Base-by-base conservation (phyloP, 1,140 invertebrate genomes). In the Heliconius congener region DNA sequence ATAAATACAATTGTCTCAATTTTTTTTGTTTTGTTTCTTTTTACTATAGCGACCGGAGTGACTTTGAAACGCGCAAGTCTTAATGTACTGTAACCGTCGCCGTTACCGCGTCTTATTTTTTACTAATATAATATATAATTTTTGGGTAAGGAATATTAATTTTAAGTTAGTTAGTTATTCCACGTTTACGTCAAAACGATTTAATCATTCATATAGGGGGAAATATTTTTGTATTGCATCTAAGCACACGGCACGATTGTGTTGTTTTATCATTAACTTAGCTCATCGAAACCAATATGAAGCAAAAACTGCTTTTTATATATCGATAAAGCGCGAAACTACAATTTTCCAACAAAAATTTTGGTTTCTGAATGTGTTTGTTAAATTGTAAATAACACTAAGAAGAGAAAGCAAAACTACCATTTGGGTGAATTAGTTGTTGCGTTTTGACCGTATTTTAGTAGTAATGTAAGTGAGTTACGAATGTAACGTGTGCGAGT, bases 211-310 rank as follows among this genome's bases (percentile, higher is more conserved):
- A 46, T 76, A 39, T 42, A 23, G 71, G 74, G n/a, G 71, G 66
- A 76, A 50, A 42, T 81, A 77, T 81, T 81, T 81, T 81, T 81
- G 76, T 81, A 81, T 77, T 73, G 57, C 73, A 78, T 78, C 34
- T 78, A 55, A 66, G 70, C 75, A 81, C 71, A 71, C 55, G 42
- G 74, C 79, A 77, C 79, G 75, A 46, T 77, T 76, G 39, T 73
- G 23, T 50, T 11, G 23, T 78, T 60, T 42, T 42, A 60, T 66
- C 27, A n/a, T 60, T 76, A 66, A 37, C 57, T 37, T 66, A 23
- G 70, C 27, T 66, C 60, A 66, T 30, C 16, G n/a, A 30, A 66
- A 66, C 23, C 60, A 30, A 66, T n/a, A 27, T 30, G 13, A 57
- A 57, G 55, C 52, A n/a, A 55, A 55, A 55, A 46, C 50, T 52